Percentiles rank a stretch among this genome's conserved stretches.
Conservation (phyloP, 2,888 invertebrate species). For the Desoria tigrina region DNA sequence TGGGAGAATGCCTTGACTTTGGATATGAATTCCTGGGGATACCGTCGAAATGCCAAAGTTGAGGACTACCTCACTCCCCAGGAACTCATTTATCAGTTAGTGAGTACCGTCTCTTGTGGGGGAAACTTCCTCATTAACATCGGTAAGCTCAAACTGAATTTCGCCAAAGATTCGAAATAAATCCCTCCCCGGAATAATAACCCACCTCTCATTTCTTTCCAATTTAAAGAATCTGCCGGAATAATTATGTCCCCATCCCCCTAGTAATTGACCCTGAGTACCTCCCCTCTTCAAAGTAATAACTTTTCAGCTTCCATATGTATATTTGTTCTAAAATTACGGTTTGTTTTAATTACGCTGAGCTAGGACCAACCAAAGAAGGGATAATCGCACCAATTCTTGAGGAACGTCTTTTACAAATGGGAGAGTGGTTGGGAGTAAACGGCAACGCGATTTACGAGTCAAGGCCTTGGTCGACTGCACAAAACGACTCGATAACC, state of each 20-base stretch:
- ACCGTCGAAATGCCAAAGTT: constrained; percentile 65
- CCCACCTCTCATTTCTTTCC: no score
- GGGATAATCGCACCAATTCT: constrained; percentile 58
- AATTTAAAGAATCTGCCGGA: no score
- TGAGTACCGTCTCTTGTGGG: constrained; percentile 79
- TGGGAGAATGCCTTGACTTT: constrained; percentile 63
- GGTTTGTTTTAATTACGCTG: no score
- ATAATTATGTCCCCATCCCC: no score
- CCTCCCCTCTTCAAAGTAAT: no score
- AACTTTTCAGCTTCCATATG: no score
- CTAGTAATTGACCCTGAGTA: no score
- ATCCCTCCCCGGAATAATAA: no score
- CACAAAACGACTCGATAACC: constrained; percentile 76
- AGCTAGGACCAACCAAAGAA: constrained; percentile 58
- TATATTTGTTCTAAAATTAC: no score
- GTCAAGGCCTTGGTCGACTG: constrained; percentile 60
- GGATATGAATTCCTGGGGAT: constrained; percentile 59
- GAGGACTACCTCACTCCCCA: constrained; percentile 68
- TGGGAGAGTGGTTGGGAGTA: constrained; percentile 58
- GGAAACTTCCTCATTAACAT: constrained; percentile 60
- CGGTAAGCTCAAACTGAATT: no score
- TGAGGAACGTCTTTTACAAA: constrained; percentile 57
- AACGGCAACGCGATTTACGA: constrained; percentile 59
- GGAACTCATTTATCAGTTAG: constrained; percentile 71
- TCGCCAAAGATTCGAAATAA: no score